Conservation (phyloP, 1,140 invertebrate species). For the Ganaspis sp. region DNA sequence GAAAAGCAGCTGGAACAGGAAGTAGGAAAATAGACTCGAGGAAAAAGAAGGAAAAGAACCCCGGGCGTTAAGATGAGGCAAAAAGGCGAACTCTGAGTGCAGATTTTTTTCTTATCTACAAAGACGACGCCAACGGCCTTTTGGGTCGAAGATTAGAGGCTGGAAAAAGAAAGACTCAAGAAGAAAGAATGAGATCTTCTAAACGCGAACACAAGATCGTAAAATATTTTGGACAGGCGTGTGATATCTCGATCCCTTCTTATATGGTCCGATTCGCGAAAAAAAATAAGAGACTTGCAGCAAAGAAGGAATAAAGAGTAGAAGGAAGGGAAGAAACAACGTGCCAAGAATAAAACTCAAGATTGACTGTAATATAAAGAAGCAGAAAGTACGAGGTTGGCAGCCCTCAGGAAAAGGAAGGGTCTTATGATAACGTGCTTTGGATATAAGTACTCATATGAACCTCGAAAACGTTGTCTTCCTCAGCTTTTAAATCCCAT, state of each 20-base stretch:
- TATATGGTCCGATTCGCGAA: neutral
- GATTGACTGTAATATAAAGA: slow-evolving; percentile 57
- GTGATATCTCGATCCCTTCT: slow-evolving; percentile 33
- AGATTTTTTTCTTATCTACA: slow-evolving; percentile 5
- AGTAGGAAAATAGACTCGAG: neutral
- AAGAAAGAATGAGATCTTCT: slow-evolving; percentile 1
- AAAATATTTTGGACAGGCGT: slow-evolving; percentile 47
- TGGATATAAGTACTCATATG: slow-evolving; percentile 33
- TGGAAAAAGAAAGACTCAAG: neutral
- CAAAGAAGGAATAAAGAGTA: neutral
- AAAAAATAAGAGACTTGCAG: slow-evolving; percentile 34
- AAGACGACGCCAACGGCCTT: slow-evolving; percentile 7
- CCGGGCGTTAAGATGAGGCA: neutral
- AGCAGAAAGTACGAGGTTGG: slow-evolving; percentile 50
- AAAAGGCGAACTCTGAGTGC: slow-evolving; percentile 2
- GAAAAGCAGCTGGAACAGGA: neutral
- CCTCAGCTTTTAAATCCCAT: neutral
- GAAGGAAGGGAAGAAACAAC: slow-evolving; percentile 41
- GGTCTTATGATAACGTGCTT: slow-evolving; percentile 54
- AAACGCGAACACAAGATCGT: slow-evolving; percentile 39
- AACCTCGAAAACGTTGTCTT: slow-evolving; percentile 8
- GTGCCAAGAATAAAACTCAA: slow-evolving; percentile 48
- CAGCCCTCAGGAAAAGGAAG: slow-evolving; percentile 47
- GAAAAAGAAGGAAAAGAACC: neutral
- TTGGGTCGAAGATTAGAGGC: slow-evolving; percentile 9